Percentiles rank a stretch among this genome's conserved stretches.
These are phyloP conservation scores for Microplitis demolitor DNA, from an alignment of 1,140 invertebrate species.

Conservation along the genomic window DNA sequence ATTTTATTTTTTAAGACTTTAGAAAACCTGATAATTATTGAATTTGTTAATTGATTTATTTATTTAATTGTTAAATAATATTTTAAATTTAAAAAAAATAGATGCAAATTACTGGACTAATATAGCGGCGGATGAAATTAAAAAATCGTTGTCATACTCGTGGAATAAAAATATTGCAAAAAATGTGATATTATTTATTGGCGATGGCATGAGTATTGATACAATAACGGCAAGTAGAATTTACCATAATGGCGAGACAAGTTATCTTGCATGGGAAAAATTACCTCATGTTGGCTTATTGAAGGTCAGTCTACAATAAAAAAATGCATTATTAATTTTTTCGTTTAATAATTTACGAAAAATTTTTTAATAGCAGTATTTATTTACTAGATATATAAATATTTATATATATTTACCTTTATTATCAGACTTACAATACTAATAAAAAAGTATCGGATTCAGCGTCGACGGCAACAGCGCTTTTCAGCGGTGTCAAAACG, in stretches of 20 bases:
- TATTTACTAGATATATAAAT: no score
- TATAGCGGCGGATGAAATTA: slow-evolving; percentile 64
- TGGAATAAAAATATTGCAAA: slow-evolving; percentile 73
- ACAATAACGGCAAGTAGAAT: slow-evolving; percentile 87
- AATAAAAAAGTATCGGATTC: slow-evolving; percentile 90
- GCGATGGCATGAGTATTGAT: slow-evolving; percentile 92
- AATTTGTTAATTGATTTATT: no score
- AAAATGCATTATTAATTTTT: no score
- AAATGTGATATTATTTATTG: slow-evolving; percentile 90
- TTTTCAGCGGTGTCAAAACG: slow-evolving; percentile 84
- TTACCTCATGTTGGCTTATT: slow-evolving; percentile 83
- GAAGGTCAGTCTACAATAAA: slow-evolving; percentile 66
- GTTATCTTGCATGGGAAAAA: slow-evolving; percentile 76
- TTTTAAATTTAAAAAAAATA: slow-evolving; percentile 32
- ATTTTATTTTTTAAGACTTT: no score
- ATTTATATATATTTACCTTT: no score
- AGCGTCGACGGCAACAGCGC: slow-evolving; percentile 84
- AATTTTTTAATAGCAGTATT: no score
- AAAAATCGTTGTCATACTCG: slow-evolving; percentile 66
- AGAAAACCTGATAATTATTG: no score
- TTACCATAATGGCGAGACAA: slow-evolving; percentile 70
- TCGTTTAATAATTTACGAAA: no score
- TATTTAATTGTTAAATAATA: no score
- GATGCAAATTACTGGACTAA: slow-evolving; percentile 65
- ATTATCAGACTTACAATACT: slow-evolving; percentile 81